These are phyloP conservation scores for Calameuta filiformis DNA, from an alignment of 2,888 invertebrate genomes.

Conservation along the genomic window DNA sequence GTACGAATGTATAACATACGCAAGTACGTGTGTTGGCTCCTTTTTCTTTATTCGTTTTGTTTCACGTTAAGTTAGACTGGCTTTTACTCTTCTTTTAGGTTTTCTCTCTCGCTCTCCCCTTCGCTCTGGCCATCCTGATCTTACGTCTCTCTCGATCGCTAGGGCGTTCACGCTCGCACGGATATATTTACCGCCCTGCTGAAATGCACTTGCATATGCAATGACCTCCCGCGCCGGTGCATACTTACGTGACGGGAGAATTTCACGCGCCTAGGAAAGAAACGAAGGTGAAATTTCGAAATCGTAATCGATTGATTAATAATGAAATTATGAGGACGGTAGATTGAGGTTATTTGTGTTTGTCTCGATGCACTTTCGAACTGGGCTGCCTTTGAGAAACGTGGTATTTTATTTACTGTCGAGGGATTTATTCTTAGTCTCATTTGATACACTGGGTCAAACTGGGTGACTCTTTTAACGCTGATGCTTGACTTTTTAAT, in stretches of 20 bases:
- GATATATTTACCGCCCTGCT: constrained; percentile 13
- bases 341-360: background rate
- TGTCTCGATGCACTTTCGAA: background rate
- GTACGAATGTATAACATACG: background rate
- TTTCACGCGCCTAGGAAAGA: background rate
- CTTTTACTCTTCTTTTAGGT: background rate
- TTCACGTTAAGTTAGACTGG: background rate
- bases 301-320: background rate
- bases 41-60: background rate
- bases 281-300: background rate
- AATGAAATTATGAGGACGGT: background rate
- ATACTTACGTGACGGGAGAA: background rate
- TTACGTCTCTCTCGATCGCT: background rate
- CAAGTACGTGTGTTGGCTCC: background rate
- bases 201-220: background rate
- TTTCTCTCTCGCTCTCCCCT: background rate
- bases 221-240: background rate
- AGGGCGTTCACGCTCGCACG: background rate
- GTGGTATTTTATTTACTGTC: background rate
- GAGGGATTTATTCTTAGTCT: background rate
- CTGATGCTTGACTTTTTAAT: background rate
- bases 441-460: background rate
- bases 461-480: background rate
- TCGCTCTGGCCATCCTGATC: background rate
- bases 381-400: background rate